A percentile compares a stretch with the other conserved stretches of the same genome.
Evolutionary conservation across 2,113 vertebrate species (phyloP).

Genomic region (Etia nguti): DNA sequence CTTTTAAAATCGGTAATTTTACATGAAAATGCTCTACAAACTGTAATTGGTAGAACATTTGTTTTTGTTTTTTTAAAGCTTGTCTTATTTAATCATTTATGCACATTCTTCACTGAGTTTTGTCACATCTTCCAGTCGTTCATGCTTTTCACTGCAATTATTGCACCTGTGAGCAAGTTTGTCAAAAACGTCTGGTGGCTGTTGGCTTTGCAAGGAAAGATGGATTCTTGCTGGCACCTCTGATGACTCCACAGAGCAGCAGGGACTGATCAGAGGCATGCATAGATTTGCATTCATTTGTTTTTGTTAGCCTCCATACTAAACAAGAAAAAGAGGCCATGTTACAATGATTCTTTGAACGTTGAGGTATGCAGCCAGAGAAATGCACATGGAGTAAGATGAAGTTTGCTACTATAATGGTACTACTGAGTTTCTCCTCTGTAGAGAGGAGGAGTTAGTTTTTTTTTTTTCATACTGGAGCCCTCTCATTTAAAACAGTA

Average conservation of each 20-base stretch:
- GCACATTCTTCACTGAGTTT: neutral
- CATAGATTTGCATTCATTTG: slow-evolving; percentile 68
- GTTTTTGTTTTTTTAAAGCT: neutral
- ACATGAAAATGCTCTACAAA: neutral
- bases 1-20: neutral
- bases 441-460: neutral
- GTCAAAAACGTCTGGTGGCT: neutral
- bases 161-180: neutral
- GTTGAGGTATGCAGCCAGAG: neutral
- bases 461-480: neutral
- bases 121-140: neutral
- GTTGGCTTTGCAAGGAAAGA: neutral
- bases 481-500: neutral
- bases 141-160: neutral
- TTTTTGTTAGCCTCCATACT: slow-evolving; percentile 15
- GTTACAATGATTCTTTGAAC: slow-evolving; percentile 9
- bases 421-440: neutral
- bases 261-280: slow-evolving; percentile 42
- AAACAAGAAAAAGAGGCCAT: slow-evolving; percentile 4
- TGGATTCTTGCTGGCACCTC: neutral
- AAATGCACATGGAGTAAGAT: neutral
- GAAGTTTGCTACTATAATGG: neutral
- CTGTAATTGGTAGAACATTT: neutral
- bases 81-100: neutral
- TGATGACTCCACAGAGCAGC: slow-evolving; percentile 36